Evolutionary conservation across 2,888 invertebrate species (phyloP).

Genomic region (Cheilosia scutellata): DNA sequence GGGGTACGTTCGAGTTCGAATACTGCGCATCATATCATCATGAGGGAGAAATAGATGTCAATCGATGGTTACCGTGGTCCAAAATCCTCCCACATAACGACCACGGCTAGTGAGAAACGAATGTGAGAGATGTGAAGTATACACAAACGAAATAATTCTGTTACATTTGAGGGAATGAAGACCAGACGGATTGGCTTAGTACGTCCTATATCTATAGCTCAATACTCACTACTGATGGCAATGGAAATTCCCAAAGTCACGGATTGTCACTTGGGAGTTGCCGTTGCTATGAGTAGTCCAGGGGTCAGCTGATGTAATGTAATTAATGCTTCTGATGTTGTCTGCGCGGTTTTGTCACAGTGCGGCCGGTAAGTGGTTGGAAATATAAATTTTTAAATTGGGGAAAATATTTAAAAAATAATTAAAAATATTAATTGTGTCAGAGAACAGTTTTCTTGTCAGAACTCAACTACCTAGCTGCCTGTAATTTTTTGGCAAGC

Average conservation of each 20-base stretch:
- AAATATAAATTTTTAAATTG: not conserved
- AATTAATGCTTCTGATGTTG: constrained; percentile 57
- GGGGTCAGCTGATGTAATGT: constrained; percentile 55
- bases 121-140: constrained; percentile 28
- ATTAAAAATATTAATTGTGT: too few relatives aligned
- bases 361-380: constrained; percentile 1
- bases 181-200: not conserved
- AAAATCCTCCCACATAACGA: not conserved
- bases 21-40: constrained; percentile 40
- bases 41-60: constrained; percentile 20
- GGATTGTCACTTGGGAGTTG: constrained; percentile 64
- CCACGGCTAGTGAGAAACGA: not conserved
- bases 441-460: too few relatives aligned
- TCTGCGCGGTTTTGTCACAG: not conserved
- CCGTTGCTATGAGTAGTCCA: constrained; percentile 3
- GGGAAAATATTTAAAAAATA: too few relatives aligned
- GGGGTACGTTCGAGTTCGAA: constrained; percentile 1
- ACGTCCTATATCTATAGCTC: too few relatives aligned
- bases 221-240: not conserved
- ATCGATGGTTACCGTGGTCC: constrained; percentile 19
- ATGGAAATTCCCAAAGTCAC: constrained; percentile 58
- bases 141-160: constrained; percentile 48
- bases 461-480: too few relatives aligned
- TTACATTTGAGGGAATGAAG: constrained; percentile 8
- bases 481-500: too few relatives aligned